Conservation (phyloP, 2,113 vertebrate genomes). For the Actenoides lindsayi region DNA sequence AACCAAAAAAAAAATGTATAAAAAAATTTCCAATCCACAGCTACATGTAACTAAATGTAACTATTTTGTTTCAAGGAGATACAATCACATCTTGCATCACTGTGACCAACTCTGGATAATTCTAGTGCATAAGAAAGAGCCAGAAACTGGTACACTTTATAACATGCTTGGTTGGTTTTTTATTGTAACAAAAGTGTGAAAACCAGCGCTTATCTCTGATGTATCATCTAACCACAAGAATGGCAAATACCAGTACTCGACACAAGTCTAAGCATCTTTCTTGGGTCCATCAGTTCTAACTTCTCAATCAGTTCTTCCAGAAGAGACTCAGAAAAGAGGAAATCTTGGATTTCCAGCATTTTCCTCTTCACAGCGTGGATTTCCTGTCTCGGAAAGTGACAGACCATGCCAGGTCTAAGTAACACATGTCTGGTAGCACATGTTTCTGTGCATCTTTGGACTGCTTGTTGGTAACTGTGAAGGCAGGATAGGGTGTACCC, state of each 20-base stretch:
- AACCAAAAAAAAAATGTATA: neutral
- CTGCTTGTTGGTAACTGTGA: neutral
- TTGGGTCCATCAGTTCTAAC: too few relatives aligned
- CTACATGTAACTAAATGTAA: neutral
- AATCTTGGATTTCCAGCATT: rapidly evolving
- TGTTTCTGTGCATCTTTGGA: neutral
- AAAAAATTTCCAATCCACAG: neutral
- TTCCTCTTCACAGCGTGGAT: neutral
- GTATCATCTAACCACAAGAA: neutral
- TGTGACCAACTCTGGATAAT: neutral
- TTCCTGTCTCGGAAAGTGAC: neutral
- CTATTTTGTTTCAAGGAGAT: neutral
- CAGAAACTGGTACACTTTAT: neutral
- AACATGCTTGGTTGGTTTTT: neutral
- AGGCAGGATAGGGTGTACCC: neutral
- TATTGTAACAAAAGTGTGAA: neutral
- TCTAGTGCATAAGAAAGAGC: neutral
- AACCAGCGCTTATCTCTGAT: neutral
- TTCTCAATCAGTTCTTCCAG: neutral
- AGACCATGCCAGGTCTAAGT: neutral
- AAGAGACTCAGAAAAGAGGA: neutral
- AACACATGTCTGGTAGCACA: rapidly evolving
- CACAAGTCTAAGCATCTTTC: neutral
- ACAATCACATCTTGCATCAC: neutral
- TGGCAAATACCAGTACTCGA: rapidly evolving